Base-by-base conservation (phyloP, 2,113 vertebrate genomes). In the Onychostoma macrolepis region DNA sequence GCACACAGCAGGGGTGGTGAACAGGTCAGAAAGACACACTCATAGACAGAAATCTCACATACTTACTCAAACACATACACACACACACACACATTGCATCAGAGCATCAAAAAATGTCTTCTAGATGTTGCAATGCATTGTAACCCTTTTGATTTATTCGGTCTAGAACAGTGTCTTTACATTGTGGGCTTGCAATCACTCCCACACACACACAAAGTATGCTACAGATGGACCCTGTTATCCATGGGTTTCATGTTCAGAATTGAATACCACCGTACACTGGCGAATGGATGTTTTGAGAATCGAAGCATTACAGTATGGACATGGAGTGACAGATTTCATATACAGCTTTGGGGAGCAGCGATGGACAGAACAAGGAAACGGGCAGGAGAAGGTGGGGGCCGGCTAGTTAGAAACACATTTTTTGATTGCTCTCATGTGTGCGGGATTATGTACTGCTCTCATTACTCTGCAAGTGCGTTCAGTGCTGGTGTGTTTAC, bases 341-440 rank as follows among this genome's bases (percentile, higher is more conserved):
- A 91, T 92, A 82, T 89, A 91, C 24, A 85, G 85, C 75, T 77
- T 77, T 48, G 83, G 81, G 86, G 82, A 87, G 86, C 88, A 90
- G 77, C 50, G 83, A 90, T 80, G 89, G 84, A 89, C 92, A 88
- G 85, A 89, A 79, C 53, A 85, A 56, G 36, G 58, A 45, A 71
- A 74, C 33, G 61, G 58, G 45, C 28, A 38, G 26, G 67, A 84
- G 26, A 41, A n/a, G 15, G 41, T 19, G 61, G 24, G 48, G 53
- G 65, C 24, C 21, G 3, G 74, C 9, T 89, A 87, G 83, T 89
- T 79, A 86, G 69, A 92, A 91, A 89, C 87, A 88, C 80, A 83
- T 85, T 86, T 87, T 92, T 89, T 91, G 80, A 93, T 92, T 90
- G 87, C 86, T 87, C 92, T 92, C 91, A 88, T 88, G 92, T 90